These are phyloP conservation scores for Gobio occitaniae DNA, from an alignment of 2,797 vertebrate species.

Conservation along the genomic window DNA sequence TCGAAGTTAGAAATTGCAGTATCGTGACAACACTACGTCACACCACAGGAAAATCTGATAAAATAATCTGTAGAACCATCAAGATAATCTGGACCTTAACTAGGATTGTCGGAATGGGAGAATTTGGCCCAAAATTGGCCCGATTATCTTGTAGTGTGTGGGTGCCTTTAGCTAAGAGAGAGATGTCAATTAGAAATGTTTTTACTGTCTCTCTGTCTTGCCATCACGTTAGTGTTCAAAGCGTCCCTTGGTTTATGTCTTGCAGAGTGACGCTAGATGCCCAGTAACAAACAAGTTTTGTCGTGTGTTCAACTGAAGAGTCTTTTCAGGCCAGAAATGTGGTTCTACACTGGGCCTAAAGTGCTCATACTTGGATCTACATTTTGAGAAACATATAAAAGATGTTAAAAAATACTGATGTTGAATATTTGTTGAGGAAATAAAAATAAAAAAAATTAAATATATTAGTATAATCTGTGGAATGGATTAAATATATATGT, in stretches of 20 bases:
- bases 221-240: constrained; percentile 39
- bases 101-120: neutral
- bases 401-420: neutral
- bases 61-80: neutral
- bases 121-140: neutral
- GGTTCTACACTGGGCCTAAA: constrained; percentile 4
- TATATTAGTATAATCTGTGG: neutral
- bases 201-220: constrained; percentile 14
- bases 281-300: constrained; percentile 49
- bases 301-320: constrained; percentile 42
- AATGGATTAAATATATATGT: neutral
- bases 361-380: constrained; percentile 13
- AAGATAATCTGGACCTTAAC: neutral
- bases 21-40: too few relatives aligned
- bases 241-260: constrained; percentile 52
- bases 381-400: neutral
- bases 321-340: constrained; percentile 48
- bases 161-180: neutral
- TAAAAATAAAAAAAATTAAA: neutral
- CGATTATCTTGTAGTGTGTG: neutral
- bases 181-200: neutral
- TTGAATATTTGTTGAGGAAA: neutral
- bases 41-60: neutral
- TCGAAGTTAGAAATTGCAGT: too few relatives aligned
- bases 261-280: constrained; percentile 49